Base-by-base conservation (phyloP, 2,797 vertebrate genomes). In the Adelosebastes latens region DNA sequence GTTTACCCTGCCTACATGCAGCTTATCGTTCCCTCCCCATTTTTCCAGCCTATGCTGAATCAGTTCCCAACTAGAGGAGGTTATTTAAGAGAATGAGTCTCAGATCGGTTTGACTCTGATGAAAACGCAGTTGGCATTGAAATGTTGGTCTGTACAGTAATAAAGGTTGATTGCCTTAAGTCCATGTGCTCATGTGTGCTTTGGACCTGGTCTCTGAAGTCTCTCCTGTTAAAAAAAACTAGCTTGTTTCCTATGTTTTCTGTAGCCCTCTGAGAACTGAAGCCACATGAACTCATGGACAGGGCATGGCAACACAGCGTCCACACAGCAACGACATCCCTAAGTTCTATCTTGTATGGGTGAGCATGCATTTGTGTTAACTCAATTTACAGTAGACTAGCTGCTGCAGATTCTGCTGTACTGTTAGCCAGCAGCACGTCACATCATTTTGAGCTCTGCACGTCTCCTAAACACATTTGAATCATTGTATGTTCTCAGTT, bases 281-380 rank as follows among this genome's bases (percentile, higher is more conserved):
- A 64, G 24, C 61, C 20, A 22, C 18, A 63, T 69, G 22, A 78
- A 71, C 29, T 53, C 12, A 72, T 10, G 58, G n/a, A 13, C 53
- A 53, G 56, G 18, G 22, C 32, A 83, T 24, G 18, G 49, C 27
- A 36, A 25, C 24, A 29, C 25, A 24, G 14, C 29, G 20, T 39
- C 52, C 60, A 58, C 74, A 24, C 34, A 71, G 46, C 25, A 65
- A 55, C 75, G 62, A 22, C 3, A 2, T 69, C 16, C 16, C 29
- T 71, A 72, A 84, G 39, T 72, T 87, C 5, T 39, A 20, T 36
- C 39, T 77, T 62, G 46, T 70, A 82, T 36, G 68, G 24, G 11
- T 56, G 72, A 76, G 52, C 81, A 89, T 11, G 12, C 34, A 60
- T 78, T 75, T 58, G 62, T 31, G 62, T 58, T 67, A 39, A 83